These are phyloP conservation scores for Trichonephila clavipes DNA, from an alignment of 1,140 invertebrate species.

Conservation along the genomic window DNA sequence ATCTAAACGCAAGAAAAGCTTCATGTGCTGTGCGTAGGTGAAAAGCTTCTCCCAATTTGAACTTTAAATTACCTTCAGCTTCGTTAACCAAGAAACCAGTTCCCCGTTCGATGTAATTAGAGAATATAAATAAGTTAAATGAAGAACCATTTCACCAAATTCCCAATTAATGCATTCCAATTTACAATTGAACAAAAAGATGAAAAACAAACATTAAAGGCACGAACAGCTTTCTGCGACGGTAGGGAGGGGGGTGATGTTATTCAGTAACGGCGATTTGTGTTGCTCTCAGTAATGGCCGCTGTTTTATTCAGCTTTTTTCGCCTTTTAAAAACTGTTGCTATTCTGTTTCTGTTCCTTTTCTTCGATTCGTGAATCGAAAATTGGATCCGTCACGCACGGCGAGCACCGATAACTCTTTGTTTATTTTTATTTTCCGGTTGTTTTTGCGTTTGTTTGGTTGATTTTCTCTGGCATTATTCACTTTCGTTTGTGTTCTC, in stretches of 20 bases:
- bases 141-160: background rate
- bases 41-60: background rate
- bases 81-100: background rate
- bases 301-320: background rate
- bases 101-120: background rate
- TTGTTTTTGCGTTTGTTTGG: background rate
- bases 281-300: background rate
- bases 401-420: background rate
- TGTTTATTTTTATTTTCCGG: background rate
- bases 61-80: background rate
- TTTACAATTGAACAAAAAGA: background rate
- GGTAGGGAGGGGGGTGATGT: background rate
- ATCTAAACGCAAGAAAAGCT: too few relatives aligned
- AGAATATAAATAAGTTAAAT: background rate
- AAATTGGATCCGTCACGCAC: background rate
- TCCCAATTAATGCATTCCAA: slow-evolving; percentile 22
- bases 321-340: background rate
- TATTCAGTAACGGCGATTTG: background rate
- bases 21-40: background rate
- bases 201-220: background rate
- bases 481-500: background rate
- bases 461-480: background rate
- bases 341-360: background rate
- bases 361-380: background rate
- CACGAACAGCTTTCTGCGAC: background rate